phyloP scores from a whole-genome alignment of 2,888 invertebrate species.

The Strigamia maritima region DNA sequence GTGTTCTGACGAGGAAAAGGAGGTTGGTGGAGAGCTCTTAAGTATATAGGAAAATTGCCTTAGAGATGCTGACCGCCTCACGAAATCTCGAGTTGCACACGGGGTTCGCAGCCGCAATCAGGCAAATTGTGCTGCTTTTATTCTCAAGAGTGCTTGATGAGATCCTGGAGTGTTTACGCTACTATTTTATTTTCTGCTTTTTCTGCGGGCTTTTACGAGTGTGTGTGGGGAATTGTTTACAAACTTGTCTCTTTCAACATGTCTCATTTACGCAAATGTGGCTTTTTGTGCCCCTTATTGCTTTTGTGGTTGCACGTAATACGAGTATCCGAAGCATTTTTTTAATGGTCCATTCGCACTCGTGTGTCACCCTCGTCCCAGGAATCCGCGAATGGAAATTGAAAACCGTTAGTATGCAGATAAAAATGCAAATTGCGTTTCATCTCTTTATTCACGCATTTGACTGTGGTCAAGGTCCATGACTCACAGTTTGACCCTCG shows the following conservation, averaged over 20 bases:
- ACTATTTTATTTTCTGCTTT: background rate
- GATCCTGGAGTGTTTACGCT: constrained; percentile 13
- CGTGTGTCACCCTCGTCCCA: constrained; percentile 18
- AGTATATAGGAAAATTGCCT: constrained; percentile 15
- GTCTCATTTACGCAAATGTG: constrained; percentile 15
- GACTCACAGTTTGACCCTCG: constrained; percentile 18
- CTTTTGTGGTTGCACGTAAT: constrained; percentile 1
- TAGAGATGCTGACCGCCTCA: constrained; percentile 7
- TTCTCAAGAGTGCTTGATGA: constrained; percentile 24
- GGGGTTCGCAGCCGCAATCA: constrained; percentile 36
- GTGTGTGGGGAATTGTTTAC: background rate
- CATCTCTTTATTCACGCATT: constrained; percentile 9
- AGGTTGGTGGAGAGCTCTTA: background rate
- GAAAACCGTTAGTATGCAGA: constrained; percentile 33
- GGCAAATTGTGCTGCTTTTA: constrained; percentile 37
- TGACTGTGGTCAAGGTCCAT: constrained; percentile 20
- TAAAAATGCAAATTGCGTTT: constrained; percentile 18
- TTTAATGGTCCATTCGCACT: constrained; percentile 1
- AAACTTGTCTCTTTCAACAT: background rate
- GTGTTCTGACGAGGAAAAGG: constrained; percentile 1
- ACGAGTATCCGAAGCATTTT: background rate
- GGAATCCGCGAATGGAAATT: constrained; percentile 17
- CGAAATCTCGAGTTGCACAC: constrained; percentile 27
- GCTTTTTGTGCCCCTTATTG: background rate
- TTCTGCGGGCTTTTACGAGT: background rate